Evolutionary conservation across 2,888 invertebrate species (phyloP).

Genomic region (Agapostemon virescens): DNA sequence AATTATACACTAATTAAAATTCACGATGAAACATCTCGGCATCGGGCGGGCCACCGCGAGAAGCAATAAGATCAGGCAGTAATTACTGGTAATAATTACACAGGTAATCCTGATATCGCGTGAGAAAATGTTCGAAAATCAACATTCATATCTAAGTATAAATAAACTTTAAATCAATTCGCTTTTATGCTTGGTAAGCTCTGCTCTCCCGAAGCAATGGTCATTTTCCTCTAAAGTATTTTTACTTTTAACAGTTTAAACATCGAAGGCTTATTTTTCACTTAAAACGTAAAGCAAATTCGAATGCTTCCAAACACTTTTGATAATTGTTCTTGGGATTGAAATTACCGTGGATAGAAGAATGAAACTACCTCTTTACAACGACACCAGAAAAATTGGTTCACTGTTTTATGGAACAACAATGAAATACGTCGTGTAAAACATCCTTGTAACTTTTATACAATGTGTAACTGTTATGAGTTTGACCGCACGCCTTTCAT

Average conservation of each 20-base stretch:
- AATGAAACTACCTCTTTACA: not conserved
- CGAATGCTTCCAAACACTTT: not conserved
- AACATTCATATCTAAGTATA: not conserved
- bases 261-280: no score
- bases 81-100: slow-evolving; percentile 45
- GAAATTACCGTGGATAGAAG: not conserved
- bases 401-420: not conserved
- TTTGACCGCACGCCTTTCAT: not conserved
- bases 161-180: not conserved
- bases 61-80: slow-evolving; percentile 33
- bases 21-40: slow-evolving; percentile 10
- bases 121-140: slow-evolving; percentile 4
- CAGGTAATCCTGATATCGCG: not conserved
- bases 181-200: no score
- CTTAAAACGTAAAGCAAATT: not conserved
- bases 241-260: no score
- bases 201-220: no score
- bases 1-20: slow-evolving; percentile 48
- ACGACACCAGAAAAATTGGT: not conserved
- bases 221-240: no score
- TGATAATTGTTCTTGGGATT: not conserved
- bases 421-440: not conserved
- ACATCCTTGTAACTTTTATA: no score
- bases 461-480: no score
- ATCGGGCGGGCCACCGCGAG: slow-evolving; percentile 6